A percentile compares a stretch with the other conserved stretches of the same genome.
These are phyloP conservation scores for Calypte anna DNA, from an alignment of 2,113 vertebrate genomes.

Conservation along the genomic window DNA sequence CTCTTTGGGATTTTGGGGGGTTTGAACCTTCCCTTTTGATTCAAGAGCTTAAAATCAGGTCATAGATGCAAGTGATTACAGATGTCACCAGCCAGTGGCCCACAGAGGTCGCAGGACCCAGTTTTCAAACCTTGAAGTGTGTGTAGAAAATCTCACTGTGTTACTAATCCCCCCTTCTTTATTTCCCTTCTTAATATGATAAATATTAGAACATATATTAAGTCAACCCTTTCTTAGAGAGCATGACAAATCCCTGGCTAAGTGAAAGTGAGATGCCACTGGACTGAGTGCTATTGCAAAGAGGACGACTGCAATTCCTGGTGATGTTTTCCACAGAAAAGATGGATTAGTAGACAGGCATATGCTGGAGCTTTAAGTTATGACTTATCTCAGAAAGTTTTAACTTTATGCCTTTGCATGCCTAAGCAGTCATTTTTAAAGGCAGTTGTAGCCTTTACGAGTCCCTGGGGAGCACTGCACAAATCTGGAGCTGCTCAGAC, in stretches of 20 bases:
- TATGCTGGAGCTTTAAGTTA: slow-evolving; percentile 35
- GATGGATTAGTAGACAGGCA: slow-evolving; percentile 56
- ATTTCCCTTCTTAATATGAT: not conserved
- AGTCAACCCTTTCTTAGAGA: not conserved
- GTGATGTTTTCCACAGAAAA: slow-evolving; percentile 30
- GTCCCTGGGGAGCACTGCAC: not conserved
- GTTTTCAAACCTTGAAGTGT: not conserved
- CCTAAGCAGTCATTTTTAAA: slow-evolving; percentile 58
- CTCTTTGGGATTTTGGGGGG: not conserved
- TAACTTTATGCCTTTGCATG: slow-evolving; percentile 56
- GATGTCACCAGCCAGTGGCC: not conserved
- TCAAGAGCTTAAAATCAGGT: not conserved
- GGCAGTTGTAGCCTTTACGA: slow-evolving; percentile 48
- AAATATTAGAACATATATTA: not conserved
- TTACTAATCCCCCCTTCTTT: slow-evolving; percentile 12
- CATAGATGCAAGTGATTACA: not conserved
- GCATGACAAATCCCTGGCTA: not conserved
- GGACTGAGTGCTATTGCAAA: not conserved
- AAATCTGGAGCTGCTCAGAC: slow-evolving; percentile 54
- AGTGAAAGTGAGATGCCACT: not conserved
- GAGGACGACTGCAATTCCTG: slow-evolving; percentile 2
- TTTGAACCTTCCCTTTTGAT: not conserved
- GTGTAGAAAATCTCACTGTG: not conserved
- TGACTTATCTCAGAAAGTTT: slow-evolving; percentile 63
- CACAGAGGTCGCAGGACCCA: not conserved